Conservation (phyloP, 1,140 invertebrate species). For the Trichonephila inaurata region DNA sequence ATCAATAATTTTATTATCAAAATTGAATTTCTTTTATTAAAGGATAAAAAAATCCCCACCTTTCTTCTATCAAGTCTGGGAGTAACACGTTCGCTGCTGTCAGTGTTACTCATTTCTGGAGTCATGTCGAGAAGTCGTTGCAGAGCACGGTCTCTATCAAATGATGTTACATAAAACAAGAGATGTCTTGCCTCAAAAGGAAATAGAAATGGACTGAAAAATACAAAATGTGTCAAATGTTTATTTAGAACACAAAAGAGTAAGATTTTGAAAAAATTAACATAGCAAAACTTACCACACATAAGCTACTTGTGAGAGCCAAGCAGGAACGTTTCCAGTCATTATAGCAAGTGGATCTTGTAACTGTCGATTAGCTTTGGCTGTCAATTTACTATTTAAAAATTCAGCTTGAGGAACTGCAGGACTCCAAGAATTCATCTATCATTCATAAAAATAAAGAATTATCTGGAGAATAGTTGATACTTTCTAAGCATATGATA, state of each 20-base stretch:
- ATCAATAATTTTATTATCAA: background rate
- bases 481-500: no score
- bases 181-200: constrained; percentile 98
- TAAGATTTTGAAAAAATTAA: background rate
- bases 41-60: constrained; percentile 76
- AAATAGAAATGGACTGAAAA: constrained; percentile 92
- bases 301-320: constrained; percentile 96
- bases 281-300: constrained; percentile 86
- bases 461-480: no score
- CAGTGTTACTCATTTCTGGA: constrained; percentile 87
- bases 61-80: constrained; percentile 93
- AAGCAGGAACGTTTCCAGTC: constrained; percentile 97
- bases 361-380: constrained; percentile 96
- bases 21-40: background rate
- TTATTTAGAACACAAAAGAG: no score
- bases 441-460: background rate
- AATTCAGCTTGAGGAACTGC: constrained; percentile 84
- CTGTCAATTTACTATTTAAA: constrained; percentile 90
- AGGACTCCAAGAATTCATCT: constrained; percentile 77
- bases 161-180: constrained; percentile 97
- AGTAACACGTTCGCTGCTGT: constrained; percentile 92
- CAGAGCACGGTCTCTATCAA: constrained; percentile 96
- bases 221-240: constrained; percentile 36
- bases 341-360: constrained; percentile 98
- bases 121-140: constrained; percentile 94